Percentiles rank a stretch among this genome's conserved stretches.
These are phyloP conservation scores for Alcis repandata DNA, from an alignment of 2,888 invertebrate species.

Conservation along the genomic window DNA sequence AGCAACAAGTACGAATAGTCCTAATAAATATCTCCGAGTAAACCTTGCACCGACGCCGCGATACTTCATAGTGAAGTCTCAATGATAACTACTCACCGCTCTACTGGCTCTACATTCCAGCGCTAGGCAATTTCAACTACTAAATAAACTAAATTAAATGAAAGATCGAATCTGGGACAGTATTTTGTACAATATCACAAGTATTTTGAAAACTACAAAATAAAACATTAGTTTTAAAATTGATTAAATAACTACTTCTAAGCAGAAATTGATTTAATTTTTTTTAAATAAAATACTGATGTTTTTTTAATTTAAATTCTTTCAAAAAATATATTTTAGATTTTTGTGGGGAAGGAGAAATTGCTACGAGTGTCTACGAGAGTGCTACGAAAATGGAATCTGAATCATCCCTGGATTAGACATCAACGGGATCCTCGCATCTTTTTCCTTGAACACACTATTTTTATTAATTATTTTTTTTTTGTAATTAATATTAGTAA, in stretches of 20 bases:
- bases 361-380: slow-evolving; percentile 41
- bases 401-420: slow-evolving; percentile 47
- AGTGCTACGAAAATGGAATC: slow-evolving; percentile 23
- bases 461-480: background rate
- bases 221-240: too few species aligned
- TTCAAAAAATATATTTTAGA: too few species aligned
- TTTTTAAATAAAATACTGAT: background rate
- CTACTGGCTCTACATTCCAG: slow-evolving; percentile 23
- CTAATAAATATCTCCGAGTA: slow-evolving; percentile 24
- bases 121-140: slow-evolving; percentile 1
- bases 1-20: background rate
- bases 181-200: too few species aligned
- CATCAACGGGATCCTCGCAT: slow-evolving; percentile 53
- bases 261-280: too few species aligned
- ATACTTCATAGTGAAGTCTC: slow-evolving; percentile 64
- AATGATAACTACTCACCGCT: slow-evolving; percentile 61
- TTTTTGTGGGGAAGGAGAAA: background rate
- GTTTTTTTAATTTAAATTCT: background rate
- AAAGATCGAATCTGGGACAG: background rate
- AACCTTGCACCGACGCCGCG: slow-evolving; percentile 47
- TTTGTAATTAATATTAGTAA: too few species aligned
- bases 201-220: too few species aligned
- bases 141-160: background rate
- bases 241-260: too few species aligned
- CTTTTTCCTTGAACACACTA: background rate